Conservation (phyloP, 2,888 invertebrate species). For the Conops quadrifasciatus region DNA sequence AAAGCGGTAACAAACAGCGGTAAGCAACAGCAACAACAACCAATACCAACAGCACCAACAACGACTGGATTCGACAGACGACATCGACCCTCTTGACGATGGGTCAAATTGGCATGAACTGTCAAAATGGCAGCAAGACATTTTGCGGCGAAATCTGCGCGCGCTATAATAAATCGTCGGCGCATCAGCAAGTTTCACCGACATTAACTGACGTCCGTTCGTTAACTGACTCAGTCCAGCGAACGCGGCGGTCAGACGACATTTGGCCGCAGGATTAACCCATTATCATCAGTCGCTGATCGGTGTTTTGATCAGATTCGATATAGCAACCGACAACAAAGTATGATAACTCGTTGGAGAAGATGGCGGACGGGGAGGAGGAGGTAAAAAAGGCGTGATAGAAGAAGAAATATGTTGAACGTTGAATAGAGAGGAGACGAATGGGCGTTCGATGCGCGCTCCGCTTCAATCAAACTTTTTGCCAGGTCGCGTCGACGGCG, state of each 20-base stretch:
- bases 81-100: conserved; percentile 14
- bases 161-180: conserved; percentile 40
- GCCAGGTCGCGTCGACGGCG: not conserved
- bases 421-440: not conserved
- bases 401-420: too few relatives aligned
- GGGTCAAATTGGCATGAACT: conserved; percentile 49
- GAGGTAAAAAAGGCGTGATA: not conserved
- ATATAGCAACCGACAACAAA: conserved; percentile 14
- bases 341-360: not conserved
- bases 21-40: not conserved
- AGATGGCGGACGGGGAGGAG: not conserved
- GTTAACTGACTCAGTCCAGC: not conserved
- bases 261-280: conserved; percentile 46
- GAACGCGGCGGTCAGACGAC: conserved; percentile 22
- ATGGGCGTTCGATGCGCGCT: not conserved
- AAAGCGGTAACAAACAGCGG: conserved; percentile 20
- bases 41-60: conserved; percentile 8
- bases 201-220: not conserved
- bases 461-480: not conserved
- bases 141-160: conserved; percentile 26
- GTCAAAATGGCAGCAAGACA: conserved; percentile 48
- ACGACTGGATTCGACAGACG: not conserved
- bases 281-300: conserved; percentile 48
- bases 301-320: conserved; percentile 42
- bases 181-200: conserved; percentile 36